These are phyloP conservation scores for Chlamydotis undulata DNA, from an alignment of 2,113 vertebrate species.

Conservation along the genomic window DNA sequence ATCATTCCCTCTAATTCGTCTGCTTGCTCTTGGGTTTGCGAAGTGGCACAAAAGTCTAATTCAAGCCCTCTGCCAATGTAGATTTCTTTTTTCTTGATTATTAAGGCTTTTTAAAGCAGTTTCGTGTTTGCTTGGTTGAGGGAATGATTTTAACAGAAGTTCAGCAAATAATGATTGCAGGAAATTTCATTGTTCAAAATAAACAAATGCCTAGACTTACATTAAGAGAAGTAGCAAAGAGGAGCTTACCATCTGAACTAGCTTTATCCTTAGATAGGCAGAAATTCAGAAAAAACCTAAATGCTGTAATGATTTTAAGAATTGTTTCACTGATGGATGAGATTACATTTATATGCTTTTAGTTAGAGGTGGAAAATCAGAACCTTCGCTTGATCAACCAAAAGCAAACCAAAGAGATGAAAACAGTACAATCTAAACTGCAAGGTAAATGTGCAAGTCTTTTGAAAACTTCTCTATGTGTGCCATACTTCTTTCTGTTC, in stretches of 20 bases:
- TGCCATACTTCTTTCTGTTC: background rate
- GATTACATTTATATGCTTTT: conserved; percentile 63
- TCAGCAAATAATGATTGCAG: background rate
- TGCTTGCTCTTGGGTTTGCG: background rate
- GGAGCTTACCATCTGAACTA: background rate
- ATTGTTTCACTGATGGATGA: background rate
- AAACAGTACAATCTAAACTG: conserved; percentile 84
- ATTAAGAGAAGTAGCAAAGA: background rate
- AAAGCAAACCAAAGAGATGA: conserved; percentile 88
- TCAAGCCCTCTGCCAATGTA: background rate
- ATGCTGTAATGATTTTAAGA: background rate
- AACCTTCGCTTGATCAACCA: conserved; percentile 88
- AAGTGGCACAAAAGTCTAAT: background rate
- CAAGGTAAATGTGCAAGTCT: conserved; percentile 77
- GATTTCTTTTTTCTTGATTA: background rate
- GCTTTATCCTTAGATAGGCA: background rate
- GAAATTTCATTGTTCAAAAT: background rate
- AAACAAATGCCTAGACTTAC: background rate
- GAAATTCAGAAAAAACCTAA: background rate
- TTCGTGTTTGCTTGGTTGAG: background rate
- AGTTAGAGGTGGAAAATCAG: conserved; percentile 95
- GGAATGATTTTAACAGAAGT: background rate
- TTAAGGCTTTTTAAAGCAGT: background rate
- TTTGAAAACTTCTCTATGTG: background rate
- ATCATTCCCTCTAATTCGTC: background rate